Evolutionary conservation across 2,113 vertebrate species (phyloP).

Genomic region (Oreochromis tanganicae): DNA sequence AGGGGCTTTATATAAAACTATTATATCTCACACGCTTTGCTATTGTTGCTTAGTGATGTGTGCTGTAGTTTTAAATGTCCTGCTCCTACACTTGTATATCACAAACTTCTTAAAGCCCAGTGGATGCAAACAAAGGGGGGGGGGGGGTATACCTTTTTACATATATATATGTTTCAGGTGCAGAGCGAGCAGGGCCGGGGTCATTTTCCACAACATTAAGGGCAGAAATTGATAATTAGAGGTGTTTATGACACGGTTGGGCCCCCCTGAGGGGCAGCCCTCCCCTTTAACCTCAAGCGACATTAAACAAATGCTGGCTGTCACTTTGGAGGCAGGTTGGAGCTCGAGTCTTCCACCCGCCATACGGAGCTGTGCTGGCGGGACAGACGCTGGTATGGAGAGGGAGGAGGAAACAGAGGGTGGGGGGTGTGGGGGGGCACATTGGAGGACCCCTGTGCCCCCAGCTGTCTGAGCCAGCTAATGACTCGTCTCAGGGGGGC

Average conservation of each 20-base stretch:
- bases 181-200: slow-evolving; percentile 28
- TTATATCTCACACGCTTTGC: not conserved
- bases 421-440: not conserved
- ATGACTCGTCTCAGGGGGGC: slow-evolving; percentile 80
- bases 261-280: slow-evolving; percentile 57
- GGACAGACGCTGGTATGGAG: slow-evolving; percentile 63
- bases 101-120: not conserved
- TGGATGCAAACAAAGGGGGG: not conserved
- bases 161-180: slow-evolving; percentile 49
- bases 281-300: slow-evolving; percentile 79
- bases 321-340: slow-evolving; percentile 65
- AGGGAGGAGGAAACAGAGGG: slow-evolving; percentile 50
- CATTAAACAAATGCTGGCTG: slow-evolving; percentile 78
- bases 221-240: slow-evolving; percentile 75
- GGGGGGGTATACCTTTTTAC: not conserved
- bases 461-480: slow-evolving; percentile 82
- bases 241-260: slow-evolving; percentile 69
- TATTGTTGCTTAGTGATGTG: slow-evolving; percentile 11
- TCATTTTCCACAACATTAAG: slow-evolving; percentile 75
- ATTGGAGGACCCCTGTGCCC: slow-evolving; percentile 74
- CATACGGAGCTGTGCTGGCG: slow-evolving; percentile 65
- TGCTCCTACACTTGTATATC: not conserved
- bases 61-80: not conserved
- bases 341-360: slow-evolving; percentile 52
- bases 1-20: not conserved